phyloP scores from a whole-genome alignment of 2,888 invertebrate species.

The Prosapia bicincta region DNA sequence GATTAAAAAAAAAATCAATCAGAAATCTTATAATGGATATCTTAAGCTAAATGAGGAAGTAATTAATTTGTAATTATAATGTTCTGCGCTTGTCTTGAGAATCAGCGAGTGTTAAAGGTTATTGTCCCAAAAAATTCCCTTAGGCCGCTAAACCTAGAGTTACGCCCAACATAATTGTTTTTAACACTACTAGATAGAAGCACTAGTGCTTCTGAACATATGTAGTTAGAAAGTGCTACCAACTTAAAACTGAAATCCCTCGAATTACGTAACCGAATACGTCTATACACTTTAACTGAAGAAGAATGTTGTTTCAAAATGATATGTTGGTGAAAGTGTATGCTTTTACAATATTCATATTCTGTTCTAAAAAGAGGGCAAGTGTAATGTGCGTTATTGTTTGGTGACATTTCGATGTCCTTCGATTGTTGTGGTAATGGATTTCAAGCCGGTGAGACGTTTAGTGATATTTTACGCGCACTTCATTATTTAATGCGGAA shows the following conservation, averaged over 20 bases:
- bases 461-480: background rate
- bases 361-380: background rate
- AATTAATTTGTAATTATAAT: background rate
- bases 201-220: background rate
- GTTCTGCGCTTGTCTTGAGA: background rate
- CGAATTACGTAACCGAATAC: background rate
- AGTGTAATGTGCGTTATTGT: background rate
- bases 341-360: background rate
- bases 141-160: background rate
- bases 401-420: background rate
- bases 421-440: background rate
- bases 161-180: background rate
- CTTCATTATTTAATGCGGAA: background rate
- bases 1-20: background rate
- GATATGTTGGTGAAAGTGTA: background rate
- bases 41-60: background rate
- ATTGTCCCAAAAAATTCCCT: background rate
- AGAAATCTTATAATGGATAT: background rate
- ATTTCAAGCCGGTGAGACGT: background rate
- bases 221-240: background rate
- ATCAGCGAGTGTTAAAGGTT: background rate
- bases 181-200: background rate
- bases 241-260: background rate
- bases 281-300: background rate
- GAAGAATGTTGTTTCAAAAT: background rate